phyloP scores from a whole-genome alignment of 2,113 vertebrate genomes.

The Oryzias curvinotus region DNA sequence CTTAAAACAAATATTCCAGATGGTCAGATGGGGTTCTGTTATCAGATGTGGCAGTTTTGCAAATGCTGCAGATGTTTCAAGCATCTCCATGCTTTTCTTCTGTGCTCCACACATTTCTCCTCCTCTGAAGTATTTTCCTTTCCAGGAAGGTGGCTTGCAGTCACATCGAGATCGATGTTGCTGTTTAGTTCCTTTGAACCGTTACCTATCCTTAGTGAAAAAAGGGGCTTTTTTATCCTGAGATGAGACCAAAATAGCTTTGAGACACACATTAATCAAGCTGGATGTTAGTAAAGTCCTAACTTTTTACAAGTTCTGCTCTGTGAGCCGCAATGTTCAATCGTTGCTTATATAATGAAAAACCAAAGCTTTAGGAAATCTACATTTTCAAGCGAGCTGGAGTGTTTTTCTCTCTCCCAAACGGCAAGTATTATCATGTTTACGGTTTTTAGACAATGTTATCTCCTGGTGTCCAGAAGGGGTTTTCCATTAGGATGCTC shows the following conservation, averaged over 20 bases:
- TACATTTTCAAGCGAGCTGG: too few relatives aligned
- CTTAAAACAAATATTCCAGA: constrained; percentile 2
- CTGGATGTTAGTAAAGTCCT: constrained; percentile 7
- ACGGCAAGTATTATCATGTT: too few relatives aligned
- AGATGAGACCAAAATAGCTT: constrained; percentile 21
- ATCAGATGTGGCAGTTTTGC: constrained; percentile 1
- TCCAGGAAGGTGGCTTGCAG: constrained; percentile 30
- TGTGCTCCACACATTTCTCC: constrained; percentile 17
- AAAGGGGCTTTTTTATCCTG: constrained; percentile 6
- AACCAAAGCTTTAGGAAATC: too few relatives aligned
- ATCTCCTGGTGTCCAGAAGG: too few relatives aligned
- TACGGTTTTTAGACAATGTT: too few relatives aligned
- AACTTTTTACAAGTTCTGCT: neutral
- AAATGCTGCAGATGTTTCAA: neutral
- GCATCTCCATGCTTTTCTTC: constrained; percentile 12
- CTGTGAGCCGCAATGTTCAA: neutral
- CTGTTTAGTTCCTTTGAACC: constrained; percentile 31
- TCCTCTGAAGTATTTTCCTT: constrained; percentile 19
- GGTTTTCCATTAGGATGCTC: too few relatives aligned
- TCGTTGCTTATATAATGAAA: neutral
- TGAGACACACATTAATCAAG: constrained; percentile 23
- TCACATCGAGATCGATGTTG: constrained; percentile 34
- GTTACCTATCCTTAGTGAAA: constrained; percentile 1
- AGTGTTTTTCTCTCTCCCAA: too few relatives aligned
- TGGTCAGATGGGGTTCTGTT: neutral